Percentiles rank a stretch among this genome's conserved stretches.
Conservation (phyloP, 1,140 invertebrate species). For the Hetaerina americana region DNA sequence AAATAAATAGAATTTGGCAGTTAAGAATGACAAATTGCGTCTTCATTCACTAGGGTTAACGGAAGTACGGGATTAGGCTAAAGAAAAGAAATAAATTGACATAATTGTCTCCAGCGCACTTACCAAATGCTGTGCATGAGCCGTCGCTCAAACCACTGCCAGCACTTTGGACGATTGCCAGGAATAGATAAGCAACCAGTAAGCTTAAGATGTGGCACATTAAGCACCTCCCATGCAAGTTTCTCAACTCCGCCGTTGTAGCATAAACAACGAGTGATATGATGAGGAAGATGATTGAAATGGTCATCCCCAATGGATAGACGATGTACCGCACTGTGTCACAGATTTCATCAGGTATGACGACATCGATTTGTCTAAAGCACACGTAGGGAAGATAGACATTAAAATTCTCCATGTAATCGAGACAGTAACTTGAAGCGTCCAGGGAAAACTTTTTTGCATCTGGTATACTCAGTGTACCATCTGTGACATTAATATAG, state of each 20-base stretch:
- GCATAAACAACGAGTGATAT: slow-evolving; percentile 58
- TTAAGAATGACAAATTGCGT: no score
- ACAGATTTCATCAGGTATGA: background rate
- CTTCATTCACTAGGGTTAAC: no score
- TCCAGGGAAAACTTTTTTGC: background rate
- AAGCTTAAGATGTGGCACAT: slow-evolving; percentile 56
- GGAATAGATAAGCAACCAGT: slow-evolving; percentile 41
- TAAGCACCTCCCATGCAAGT: slow-evolving; percentile 56
- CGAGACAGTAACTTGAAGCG: background rate
- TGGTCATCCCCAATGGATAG: slow-evolving; percentile 38
- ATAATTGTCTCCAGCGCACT: no score
- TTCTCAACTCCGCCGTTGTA: slow-evolving; percentile 50
- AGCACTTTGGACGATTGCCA: slow-evolving; percentile 38
- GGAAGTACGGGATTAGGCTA: no score
- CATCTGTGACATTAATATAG: background rate
- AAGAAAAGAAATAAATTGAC: no score
- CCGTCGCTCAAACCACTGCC: slow-evolving; percentile 23
- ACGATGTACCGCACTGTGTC: background rate
- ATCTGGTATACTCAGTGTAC: background rate
- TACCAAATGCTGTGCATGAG: slow-evolving; percentile 26
- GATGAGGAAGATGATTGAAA: slow-evolving; percentile 56
- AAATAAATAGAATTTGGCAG: no score
- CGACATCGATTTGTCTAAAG: background rate
- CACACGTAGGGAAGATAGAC: background rate
- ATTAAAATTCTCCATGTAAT: background rate